phyloP scores from a whole-genome alignment of 2,113 vertebrate genomes.

The Megalops atlanticus region DNA sequence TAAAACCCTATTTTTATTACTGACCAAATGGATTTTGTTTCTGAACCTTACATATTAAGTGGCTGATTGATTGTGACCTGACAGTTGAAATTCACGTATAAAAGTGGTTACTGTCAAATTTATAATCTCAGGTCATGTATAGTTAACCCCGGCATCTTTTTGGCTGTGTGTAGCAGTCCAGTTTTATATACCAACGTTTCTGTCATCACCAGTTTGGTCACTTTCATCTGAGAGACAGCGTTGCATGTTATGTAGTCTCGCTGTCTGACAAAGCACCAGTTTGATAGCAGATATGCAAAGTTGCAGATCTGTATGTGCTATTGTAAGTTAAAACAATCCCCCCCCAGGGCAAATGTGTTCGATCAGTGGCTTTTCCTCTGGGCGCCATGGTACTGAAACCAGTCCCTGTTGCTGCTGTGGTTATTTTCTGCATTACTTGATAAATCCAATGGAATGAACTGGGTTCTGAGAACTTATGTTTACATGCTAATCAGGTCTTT shows the following conservation, averaged over 20 bases:
- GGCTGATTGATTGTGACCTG: constrained; percentile 44
- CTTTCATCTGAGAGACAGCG: neutral
- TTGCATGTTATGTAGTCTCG: neutral
- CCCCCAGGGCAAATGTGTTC: constrained; percentile 3
- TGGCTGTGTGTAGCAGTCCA: neutral
- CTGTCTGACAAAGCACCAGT: constrained; percentile 15
- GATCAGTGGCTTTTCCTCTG: neutral
- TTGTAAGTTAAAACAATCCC: constrained; percentile 15
- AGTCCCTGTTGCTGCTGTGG: constrained; percentile 15
- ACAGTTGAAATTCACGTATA: constrained; percentile 41
- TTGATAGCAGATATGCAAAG: constrained; percentile 22
- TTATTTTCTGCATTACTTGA: constrained; percentile 19
- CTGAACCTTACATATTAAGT: constrained; percentile 28
- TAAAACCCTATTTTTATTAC: neutral
- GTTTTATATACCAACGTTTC: constrained; percentile 8
- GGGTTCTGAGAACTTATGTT: constrained; percentile 27
- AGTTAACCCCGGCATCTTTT: constrained; percentile 31
- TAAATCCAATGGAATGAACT: constrained; percentile 27
- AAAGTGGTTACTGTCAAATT: constrained; percentile 46
- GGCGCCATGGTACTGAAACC: too few species aligned
- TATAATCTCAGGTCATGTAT: constrained; percentile 54
- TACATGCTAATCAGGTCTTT: constrained; percentile 36
- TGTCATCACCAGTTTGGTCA: constrained; percentile 11
- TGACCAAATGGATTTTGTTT: constrained; percentile 60
- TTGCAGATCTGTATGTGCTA: neutral